Base-by-base conservation (phyloP, 2,888 invertebrate genomes). In the Phyllotreta cruciferae region DNA sequence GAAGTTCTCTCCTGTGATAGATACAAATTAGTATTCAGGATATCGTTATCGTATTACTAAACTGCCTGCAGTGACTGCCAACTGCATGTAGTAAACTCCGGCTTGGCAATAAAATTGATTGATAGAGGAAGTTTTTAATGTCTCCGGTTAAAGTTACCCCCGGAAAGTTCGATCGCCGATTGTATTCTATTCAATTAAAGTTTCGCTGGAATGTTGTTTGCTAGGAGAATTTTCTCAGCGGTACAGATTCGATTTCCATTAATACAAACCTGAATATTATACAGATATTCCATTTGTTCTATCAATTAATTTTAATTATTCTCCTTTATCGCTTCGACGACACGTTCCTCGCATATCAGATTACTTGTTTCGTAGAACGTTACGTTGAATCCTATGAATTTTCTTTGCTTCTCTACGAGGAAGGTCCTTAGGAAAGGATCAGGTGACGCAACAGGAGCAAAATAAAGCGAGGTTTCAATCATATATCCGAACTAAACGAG, bases 281-380 rank as follows among this genome's bases (percentile, higher is more conserved):
- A 24, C 24, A 24, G 24, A 24, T 24, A 24, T 24, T 50, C 50
- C n/a, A n/a, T n/a, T n/a, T n/a, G n/a, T n/a, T n/a, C 36, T 50
- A 36, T 11, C 50, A 50, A 50, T 50, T 50, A 50, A 50, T 50
- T 50, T 50, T 50, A 50, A 50, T 50, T 35, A 50, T 36, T 50
- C 36, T 37, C 35, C 3, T 50, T 50, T 36, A 35, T 50, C 50
- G 50, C n/a, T 50, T 36, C 9, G 37, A 50, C 36, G 9, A 37
- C 50, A 50, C 50, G 50, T 35, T 50, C 37, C 37, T 37, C 50
- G 37, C 24, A 50, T 50, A 50, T 50, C 36, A 50, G 50, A 36
- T 50, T 50, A 34, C 50, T 1, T 36, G 24, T 50, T 50, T 50
- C 14, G 1, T 24, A 24, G 24, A 24, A 24, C 24, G 8, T 14